Conservation (phyloP, 2,113 vertebrate species). For the Amblyopsis rosae region DNA sequence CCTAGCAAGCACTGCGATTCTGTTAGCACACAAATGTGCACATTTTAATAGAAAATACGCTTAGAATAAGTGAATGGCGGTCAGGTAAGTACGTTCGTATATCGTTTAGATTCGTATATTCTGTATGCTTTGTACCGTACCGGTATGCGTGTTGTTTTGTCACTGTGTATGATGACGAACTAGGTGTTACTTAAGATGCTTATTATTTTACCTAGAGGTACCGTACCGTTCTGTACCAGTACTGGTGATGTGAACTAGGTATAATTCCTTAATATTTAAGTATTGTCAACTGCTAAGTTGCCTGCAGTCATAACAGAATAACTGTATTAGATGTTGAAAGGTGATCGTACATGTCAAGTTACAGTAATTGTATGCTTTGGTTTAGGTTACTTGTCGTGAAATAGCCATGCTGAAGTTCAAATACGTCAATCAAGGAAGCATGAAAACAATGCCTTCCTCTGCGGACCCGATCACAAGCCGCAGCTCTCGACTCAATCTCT, state of each 20-base stretch:
- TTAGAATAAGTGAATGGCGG: conserved; percentile 25
- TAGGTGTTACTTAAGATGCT: not conserved
- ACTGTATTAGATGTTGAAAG: not conserved
- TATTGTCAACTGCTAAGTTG: not conserved
- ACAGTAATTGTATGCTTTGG: not conserved
- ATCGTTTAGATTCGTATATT: not conserved
- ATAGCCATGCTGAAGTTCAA: conserved; percentile 92
- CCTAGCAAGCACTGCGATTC: conserved; percentile 14
- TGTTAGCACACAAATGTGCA: not conserved
- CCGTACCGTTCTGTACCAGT: not conserved
- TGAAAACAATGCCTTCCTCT: conserved; percentile 49
- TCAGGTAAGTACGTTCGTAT: conserved; percentile 42
- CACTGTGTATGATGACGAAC: conserved; percentile 9
- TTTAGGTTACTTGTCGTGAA: conserved; percentile 1
- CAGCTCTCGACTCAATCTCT: conserved; percentile 82
- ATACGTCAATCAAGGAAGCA: conserved; percentile 75
- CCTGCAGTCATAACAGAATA: conserved; percentile 15
- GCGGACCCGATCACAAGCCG: conserved; percentile 85
- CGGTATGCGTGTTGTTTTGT: not conserved
- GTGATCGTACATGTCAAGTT: not conserved
- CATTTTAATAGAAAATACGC: not conserved
- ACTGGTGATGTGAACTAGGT: too few species aligned
- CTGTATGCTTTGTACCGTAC: not conserved
- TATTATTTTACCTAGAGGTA: too few species aligned
- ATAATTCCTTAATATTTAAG: too few species aligned